phyloP scores from a whole-genome alignment of 2,113 vertebrate species.

The Peromyscus californicus region DNA sequence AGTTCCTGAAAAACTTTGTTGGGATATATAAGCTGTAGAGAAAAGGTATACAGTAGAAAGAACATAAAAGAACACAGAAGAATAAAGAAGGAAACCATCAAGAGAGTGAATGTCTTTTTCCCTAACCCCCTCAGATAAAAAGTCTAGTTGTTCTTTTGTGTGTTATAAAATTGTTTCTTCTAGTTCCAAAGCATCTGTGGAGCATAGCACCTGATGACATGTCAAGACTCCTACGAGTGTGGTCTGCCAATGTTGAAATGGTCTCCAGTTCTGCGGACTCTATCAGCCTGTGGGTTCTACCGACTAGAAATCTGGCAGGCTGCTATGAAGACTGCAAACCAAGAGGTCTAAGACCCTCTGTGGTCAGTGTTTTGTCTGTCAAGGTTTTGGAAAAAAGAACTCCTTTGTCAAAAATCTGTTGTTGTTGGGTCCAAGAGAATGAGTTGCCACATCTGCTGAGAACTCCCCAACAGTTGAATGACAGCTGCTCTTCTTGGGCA shows the following conservation, averaged over 20 bases:
- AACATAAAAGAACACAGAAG: no score
- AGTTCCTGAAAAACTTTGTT: no score
- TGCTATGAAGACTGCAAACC: background rate
- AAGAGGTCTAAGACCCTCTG: background rate
- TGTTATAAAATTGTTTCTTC: background rate
- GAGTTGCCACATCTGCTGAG: constrained; percentile 17
- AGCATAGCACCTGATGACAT: background rate
- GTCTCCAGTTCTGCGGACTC: background rate
- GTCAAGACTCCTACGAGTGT: background rate
- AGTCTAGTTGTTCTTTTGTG: background rate
- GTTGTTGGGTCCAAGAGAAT: background rate
- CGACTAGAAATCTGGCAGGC: background rate
- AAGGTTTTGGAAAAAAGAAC: background rate
- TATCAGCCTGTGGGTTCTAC: background rate
- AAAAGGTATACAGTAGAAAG: no score
- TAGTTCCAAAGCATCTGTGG: background rate
- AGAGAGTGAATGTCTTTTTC: background rate
- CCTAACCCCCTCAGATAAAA: no score
- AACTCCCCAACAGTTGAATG: background rate
- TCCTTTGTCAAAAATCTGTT: background rate
- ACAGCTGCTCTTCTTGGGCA: background rate
- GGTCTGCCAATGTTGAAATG: background rate
- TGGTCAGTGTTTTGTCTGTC: background rate
- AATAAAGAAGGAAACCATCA: no score
- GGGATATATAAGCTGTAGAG: no score